Conservation (phyloP, 2,888 invertebrate genomes). For the Cephus pulcher region DNA sequence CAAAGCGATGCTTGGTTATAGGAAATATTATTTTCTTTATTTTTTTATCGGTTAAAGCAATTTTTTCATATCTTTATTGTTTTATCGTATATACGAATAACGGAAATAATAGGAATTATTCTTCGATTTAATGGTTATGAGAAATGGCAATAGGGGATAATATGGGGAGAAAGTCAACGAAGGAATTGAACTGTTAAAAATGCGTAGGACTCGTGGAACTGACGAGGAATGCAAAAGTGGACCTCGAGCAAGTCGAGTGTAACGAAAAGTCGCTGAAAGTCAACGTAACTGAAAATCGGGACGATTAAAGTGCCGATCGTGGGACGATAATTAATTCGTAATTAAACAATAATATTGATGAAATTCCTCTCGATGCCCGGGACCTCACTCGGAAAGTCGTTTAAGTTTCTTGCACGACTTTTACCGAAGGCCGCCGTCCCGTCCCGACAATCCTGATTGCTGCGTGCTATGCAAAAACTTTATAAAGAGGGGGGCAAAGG, state of each 20-base stretch:
- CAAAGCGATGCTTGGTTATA: background rate
- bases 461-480: background rate
- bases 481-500: background rate
- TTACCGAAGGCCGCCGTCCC: background rate
- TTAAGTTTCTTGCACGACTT: slow-evolving; percentile 13
- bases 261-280: background rate
- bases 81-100: background rate
- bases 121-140: background rate
- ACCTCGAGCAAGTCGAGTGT: background rate
- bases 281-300: slow-evolving; percentile 8
- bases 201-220: background rate
- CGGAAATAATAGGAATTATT: background rate
- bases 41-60: background rate
- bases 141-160: background rate
- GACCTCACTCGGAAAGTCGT: slow-evolving; percentile 17
- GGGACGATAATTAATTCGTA: slow-evolving; percentile 23
- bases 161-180: background rate
- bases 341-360: slow-evolving; percentile 24
- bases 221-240: background rate
- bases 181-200: background rate
- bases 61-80: background rate
- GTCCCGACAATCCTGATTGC: background rate
- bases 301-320: slow-evolving; percentile 17
- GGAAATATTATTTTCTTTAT: background rate
- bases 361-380: slow-evolving; percentile 15